Percentiles rank a stretch among this genome's conserved stretches.
Conservation (phyloP, 1,140 invertebrate species). For the Formica exsecta region DNA sequence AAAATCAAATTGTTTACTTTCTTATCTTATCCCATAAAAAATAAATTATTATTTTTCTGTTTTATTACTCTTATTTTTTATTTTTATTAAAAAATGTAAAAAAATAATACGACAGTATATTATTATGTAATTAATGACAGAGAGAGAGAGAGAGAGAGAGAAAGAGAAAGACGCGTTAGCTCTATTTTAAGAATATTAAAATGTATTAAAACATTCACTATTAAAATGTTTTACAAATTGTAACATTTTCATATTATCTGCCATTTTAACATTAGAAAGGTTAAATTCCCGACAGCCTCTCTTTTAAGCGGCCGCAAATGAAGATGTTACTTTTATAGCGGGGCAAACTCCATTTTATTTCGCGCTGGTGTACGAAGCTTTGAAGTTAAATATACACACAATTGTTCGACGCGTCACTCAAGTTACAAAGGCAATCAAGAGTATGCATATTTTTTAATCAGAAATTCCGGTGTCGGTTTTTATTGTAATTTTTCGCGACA, state of each 20-base stretch:
- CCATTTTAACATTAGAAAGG: background rate
- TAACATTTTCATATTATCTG: background rate
- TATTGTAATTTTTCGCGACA: background rate
- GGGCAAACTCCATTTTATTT: constrained; percentile 37
- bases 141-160: too few species aligned
- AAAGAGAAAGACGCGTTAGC: background rate
- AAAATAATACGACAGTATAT: background rate
- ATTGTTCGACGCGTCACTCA: background rate
- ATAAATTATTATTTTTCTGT: background rate
- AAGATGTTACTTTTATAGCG: constrained; percentile 43
- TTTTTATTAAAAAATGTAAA: background rate
- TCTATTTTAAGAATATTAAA: constrained; percentile 1
- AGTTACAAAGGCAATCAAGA: background rate
- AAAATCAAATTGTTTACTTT: constrained; percentile 4
- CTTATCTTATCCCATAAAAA: background rate
- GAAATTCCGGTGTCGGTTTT: background rate
- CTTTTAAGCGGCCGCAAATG: constrained; percentile 32
- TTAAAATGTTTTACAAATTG: constrained; percentile 16
- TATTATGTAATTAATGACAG: constrained; percentile 22
- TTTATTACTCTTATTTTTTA: background rate
- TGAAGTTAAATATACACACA: constrained; percentile 21
- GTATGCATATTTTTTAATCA: background rate
- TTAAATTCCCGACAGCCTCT: constrained; percentile 9
- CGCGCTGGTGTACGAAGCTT: constrained; percentile 14
- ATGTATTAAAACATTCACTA: constrained; percentile 5